Conservation (phyloP, 2,888 invertebrate genomes). For the Anoplius nigerrimus region DNA sequence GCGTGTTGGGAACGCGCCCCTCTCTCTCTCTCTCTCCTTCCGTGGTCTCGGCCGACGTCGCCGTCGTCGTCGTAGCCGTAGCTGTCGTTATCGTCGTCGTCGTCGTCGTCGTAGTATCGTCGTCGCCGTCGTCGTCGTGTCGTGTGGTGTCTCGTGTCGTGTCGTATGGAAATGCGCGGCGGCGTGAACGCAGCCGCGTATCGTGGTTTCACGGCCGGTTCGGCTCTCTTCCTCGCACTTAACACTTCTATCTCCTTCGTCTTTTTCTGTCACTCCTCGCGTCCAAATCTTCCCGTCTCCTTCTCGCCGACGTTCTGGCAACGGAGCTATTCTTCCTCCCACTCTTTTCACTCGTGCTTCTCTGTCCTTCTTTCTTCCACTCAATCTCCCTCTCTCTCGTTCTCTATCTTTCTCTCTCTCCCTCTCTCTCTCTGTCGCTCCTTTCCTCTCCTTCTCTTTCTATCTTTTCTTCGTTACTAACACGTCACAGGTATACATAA, state of each 20-base stretch:
- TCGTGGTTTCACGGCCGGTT: constrained; percentile 57
- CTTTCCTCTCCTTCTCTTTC: neutral
- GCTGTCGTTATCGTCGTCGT: constrained; percentile 11
- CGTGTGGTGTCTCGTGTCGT: constrained; percentile 40
- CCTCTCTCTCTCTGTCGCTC: neutral
- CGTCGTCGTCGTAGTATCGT: constrained; percentile 22
- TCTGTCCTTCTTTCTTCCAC: constrained; percentile 19
- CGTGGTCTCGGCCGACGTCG: constrained; percentile 26
- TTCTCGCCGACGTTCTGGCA: constrained; percentile 6
- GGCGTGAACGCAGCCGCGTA: constrained; percentile 60
- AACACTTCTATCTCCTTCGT: constrained; percentile 30
- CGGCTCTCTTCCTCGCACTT: constrained; percentile 27
- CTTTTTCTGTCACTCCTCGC: constrained; percentile 24
- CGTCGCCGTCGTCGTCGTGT: constrained; percentile 18
- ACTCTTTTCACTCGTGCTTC: constrained; percentile 26
- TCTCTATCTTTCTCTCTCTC: neutral
- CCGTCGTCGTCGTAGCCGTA: constrained; percentile 17
- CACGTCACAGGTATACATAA: constrained; percentile 9
- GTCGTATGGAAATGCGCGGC: constrained; percentile 49
- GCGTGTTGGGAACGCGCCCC: constrained; percentile 42
- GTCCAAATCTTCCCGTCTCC: constrained; percentile 10
- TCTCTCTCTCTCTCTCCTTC: constrained; percentile 24
- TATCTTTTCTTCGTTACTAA: constrained; percentile 7
- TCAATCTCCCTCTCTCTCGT: neutral
- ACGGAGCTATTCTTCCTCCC: constrained; percentile 20